Conservation (phyloP, 1,140 invertebrate genomes). For the Bombus confusus region DNA sequence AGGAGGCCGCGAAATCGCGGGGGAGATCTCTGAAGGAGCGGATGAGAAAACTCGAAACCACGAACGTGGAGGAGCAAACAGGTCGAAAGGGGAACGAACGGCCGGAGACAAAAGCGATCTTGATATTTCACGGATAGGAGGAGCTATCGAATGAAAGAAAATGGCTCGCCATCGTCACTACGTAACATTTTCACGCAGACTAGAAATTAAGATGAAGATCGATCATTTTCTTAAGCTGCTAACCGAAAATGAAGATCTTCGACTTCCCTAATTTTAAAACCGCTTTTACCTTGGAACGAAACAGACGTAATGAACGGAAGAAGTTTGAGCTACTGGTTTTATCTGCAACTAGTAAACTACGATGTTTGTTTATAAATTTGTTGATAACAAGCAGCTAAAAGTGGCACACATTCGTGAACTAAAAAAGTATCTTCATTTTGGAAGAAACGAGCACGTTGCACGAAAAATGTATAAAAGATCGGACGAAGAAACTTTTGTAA, state of each 20-base stretch:
- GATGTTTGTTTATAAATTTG: no score
- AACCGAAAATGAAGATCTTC: neutral
- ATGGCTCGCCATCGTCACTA: neutral
- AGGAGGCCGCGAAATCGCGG: conserved; percentile 11
- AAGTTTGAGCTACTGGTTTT: no score
- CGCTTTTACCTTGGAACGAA: no score
- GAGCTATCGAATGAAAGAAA: conserved; percentile 6
- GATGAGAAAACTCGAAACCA: conserved; percentile 16
- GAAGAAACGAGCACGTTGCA: no score
- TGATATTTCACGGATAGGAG: neutral
- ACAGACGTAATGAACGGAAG: no score
- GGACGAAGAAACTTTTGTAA: no score
- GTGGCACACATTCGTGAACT: no score
- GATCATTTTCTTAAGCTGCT: neutral
- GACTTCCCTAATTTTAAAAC: neutral
- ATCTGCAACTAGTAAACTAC: no score
- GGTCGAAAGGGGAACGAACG: conserved; percentile 23
- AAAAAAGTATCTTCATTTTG: no score
- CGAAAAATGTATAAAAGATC: no score
- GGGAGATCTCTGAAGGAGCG: conserved; percentile 12
- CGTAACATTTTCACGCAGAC: neutral
- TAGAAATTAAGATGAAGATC: neutral
- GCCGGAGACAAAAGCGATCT: conserved; percentile 24
- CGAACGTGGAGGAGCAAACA: conserved; percentile 16
- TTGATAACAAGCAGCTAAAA: no score